Evolutionary conservation across 1,140 invertebrate species (phyloP), one percentile per base, ranked within the genome.

Genomic region (Zaprionus tsacasi): DNA sequence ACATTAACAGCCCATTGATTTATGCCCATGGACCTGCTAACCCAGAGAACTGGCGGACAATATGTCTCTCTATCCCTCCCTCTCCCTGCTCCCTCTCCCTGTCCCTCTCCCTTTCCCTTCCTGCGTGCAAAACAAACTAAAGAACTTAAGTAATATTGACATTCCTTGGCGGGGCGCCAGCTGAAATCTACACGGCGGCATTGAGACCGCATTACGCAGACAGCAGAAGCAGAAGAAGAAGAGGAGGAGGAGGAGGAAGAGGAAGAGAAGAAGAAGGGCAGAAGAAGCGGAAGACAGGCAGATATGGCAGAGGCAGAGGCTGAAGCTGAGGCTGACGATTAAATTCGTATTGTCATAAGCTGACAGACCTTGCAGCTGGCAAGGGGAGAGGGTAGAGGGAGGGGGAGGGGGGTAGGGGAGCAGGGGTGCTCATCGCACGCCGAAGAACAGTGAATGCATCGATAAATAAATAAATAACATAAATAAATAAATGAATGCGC

Each of bases 161-260:
- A 70, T 33, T 57, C 73, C 65, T 85, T 83, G 81, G 81, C 81
- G 59, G 10, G 10, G 35, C 54, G 59, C 72, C 72, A 75, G 55
- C 67, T 75, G 67, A 70, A 70, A 75, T 75, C 72, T 64, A 70
- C 58, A 70, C 72, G 77, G 73, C 81, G 81, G 77, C 81, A 83
- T 83, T 83, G 82, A 83, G 85, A 83, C 76, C 70, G 70, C 80
- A 82, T 82, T 79, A 76, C 63, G 61, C 65, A 36, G 60, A 72
- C 35, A 21, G 30, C 33, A 70, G 54, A 54, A 45, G 15, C 17
- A 30, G n/a, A 3, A 35, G 13, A 12, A 36, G 15, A 57, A 11
- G 25, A 57, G 36, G 13, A 56, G 2, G 7, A 11, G 36, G 8
- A n/a, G 2, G 30, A 17, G 5, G 15, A n/a, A 15, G n/a, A 36